These are phyloP conservation scores for Apostichopus japonicus DNA, from an alignment of 35 echinoderm and acorn worm species.

Conservation along the genomic window DNA sequence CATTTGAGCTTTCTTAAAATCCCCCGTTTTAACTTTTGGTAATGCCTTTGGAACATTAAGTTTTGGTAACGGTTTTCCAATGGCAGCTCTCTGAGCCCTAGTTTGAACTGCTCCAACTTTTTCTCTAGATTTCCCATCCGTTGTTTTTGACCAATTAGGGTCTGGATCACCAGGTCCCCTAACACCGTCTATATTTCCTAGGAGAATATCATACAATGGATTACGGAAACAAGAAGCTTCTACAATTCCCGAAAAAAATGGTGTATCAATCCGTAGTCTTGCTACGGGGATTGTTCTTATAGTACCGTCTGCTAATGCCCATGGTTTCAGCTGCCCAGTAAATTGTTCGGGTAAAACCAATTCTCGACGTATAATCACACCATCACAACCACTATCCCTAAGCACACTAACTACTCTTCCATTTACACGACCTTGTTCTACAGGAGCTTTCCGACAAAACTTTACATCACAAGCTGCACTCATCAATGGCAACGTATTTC, in stretches of 20 bases:
- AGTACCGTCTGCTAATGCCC: neutral
- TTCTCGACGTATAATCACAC: neutral
- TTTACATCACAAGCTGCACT: too few relatives aligned
- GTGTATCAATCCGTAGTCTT: neutral
- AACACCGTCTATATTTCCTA: constrained; percentile 36
- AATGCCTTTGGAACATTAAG: too few relatives aligned
- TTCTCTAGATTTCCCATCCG: too few relatives aligned
- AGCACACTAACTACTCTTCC: constrained; percentile 1
- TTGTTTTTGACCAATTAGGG: neutral
- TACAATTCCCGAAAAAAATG: neutral
- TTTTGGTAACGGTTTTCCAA: too few relatives aligned
- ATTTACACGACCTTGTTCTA: neutral
- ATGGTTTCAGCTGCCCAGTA: neutral
- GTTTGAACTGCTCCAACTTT: too few relatives aligned
- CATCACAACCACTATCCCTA: constrained; percentile 16
- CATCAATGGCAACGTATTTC: too few relatives aligned
- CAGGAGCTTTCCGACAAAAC: too few relatives aligned
- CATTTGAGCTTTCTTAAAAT: too few relatives aligned
- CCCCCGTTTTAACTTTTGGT: too few relatives aligned
- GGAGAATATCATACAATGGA: constrained; percentile 6
- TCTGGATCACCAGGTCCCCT: constrained; percentile 15
- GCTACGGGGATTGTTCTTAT: neutral
- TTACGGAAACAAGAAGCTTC: neutral
- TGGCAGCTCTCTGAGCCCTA: too few relatives aligned
- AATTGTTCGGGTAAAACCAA: neutral